Percentiles rank a stretch among this genome's conserved stretches.
These are phyloP conservation scores for Tiliacea citrago DNA, from an alignment of 2,888 invertebrate genomes.

Conservation along the genomic window DNA sequence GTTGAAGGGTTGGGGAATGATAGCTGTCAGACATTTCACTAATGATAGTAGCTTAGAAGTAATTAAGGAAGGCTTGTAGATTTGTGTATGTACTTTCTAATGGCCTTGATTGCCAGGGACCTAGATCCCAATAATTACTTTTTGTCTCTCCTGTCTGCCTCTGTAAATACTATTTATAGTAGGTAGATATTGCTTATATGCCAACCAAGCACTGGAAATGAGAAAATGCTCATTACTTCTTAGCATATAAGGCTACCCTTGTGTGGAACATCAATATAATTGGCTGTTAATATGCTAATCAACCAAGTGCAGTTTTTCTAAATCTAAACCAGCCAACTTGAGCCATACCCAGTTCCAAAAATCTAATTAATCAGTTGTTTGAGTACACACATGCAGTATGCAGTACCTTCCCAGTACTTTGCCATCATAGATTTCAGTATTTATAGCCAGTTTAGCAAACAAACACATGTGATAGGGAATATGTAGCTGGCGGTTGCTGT, in stretches of 20 bases:
- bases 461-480: constrained; percentile 16
- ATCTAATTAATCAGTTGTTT: neutral
- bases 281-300: neutral
- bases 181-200: neutral
- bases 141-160: neutral
- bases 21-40: neutral
- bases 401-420: neutral
- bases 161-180: no score
- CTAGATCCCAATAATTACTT: no score
- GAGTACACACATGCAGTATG: neutral
- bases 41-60: neutral
- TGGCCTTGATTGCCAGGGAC: neutral
- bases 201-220: neutral
- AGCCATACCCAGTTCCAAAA: neutral
- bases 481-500: neutral
- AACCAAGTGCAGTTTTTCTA: neutral
- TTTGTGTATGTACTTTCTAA: neutral
- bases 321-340: neutral
- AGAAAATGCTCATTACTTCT: neutral
- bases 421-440: neutral
- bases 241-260: neutral
- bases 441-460: neutral
- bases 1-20: no score
- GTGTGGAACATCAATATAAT: neutral
- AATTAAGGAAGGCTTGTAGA: neutral